Base-by-base conservation (phyloP, 2,888 invertebrate genomes). In the Pseudococcus viburni region DNA sequence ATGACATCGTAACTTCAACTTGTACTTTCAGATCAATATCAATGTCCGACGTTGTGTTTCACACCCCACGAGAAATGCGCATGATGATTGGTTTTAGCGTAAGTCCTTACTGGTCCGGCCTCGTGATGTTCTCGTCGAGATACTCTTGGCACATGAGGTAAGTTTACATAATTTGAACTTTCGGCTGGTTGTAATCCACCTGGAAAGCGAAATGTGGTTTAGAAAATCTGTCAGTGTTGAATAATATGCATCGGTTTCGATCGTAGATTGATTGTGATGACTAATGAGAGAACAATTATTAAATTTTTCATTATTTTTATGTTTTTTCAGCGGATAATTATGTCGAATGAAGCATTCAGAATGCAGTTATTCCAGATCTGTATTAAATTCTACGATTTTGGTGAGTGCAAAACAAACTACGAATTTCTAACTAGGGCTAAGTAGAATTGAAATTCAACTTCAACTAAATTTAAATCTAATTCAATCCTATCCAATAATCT, bases 11-110 rank as follows among this genome's bases (percentile, higher is more conserved):
- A 68, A 68, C 68, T 26, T 68, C 68, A 68, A 68, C 68, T 26
- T 68, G 26, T 68, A 9, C 26, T 68, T 68, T 68, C 68, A 39
- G 42, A 12, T 77, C 33, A 77, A 77, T 12, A 83, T 88, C 88
- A 55, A 83, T 88, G 88, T 26, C 88, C 88, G 9, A 88, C 80
- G 42, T 88, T 48, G 46, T 83, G 88, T 83, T 88, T 88, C 88
- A 88, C 83, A 55, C 88, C 83, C 80, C 88, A 83, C 17, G 88
- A 88, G 17, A 19, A 87, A 88, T 88, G 88, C 77, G 88, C 88
- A 51, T 88, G 80, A 42, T 88, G 59, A 42, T 88, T 88, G 46
- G 88, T 88, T 83, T 83, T 88, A 9, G 80, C 83, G 19, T 55
- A 88, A 33, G 88, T 88, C 83, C 77, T 55, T 42, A 88, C 77